Conservation (phyloP, 2,888 invertebrate species). For the Boloria euphrosyne region DNA sequence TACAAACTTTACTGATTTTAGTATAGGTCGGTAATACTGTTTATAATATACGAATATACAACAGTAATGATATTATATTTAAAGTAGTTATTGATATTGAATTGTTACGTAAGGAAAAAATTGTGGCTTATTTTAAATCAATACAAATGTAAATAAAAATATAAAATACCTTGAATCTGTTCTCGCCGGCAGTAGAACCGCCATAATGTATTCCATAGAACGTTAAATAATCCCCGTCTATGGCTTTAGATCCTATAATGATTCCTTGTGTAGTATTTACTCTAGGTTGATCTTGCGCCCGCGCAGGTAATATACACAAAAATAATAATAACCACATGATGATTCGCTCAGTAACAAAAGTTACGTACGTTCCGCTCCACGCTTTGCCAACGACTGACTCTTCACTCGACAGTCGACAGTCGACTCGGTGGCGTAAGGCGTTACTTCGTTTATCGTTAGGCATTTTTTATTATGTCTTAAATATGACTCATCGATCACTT, state of each 20-base stretch:
- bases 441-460: no score
- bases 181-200: constrained; percentile 51
- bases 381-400: constrained; percentile 37
- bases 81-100: no score
- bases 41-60: no score
- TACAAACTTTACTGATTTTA: no score
- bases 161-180: constrained; percentile 58
- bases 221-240: constrained; percentile 54
- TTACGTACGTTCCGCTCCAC: constrained; percentile 30
- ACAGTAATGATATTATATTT: no score
- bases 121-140: no score
- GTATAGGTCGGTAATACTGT: no score
- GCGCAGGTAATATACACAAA: constrained; percentile 45
- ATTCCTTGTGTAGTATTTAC: constrained; percentile 63
- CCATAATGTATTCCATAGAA: constrained; percentile 72
- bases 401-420: background rate
- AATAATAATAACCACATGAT: constrained; percentile 39
- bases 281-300: constrained; percentile 50
- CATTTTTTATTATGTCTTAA: no score
- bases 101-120: no score
- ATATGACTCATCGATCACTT: no score
- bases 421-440: background rate
- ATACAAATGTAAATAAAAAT: no score
- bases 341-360: constrained; percentile 10
- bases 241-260: constrained; percentile 53